Conservation (phyloP, 2,797 vertebrate species). For the Melanotaenia pygmaea region DNA sequence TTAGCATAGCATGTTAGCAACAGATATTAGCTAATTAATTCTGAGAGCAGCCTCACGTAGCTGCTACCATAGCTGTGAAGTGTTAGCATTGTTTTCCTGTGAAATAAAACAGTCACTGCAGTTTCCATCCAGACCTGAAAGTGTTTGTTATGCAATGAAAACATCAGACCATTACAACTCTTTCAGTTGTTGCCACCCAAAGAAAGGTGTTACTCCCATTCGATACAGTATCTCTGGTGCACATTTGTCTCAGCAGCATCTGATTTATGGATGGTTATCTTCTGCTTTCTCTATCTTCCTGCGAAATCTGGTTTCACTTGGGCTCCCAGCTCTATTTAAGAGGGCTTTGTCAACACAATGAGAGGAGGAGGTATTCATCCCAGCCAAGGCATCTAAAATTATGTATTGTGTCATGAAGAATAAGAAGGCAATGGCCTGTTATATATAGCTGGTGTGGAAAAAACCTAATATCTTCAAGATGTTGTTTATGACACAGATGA, state of each 20-base stretch:
- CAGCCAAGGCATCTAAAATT: slow-evolving; percentile 56
- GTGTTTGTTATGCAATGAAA: slow-evolving; percentile 43
- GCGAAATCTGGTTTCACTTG: slow-evolving; percentile 77
- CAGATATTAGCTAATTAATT: not conserved
- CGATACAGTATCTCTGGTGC: slow-evolving; percentile 50
- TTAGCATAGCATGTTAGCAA: not conserved
- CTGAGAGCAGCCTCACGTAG: not conserved
- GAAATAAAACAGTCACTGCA: slow-evolving; percentile 4
- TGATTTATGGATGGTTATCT: slow-evolving; percentile 71
- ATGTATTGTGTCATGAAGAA: slow-evolving; percentile 63
- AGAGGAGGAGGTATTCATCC: slow-evolving; percentile 64
- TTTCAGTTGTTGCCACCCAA: slow-evolving; percentile 39
- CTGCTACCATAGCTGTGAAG: not conserved
- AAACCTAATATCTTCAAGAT: slow-evolving; percentile 76
- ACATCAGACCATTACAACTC: slow-evolving; percentile 42
- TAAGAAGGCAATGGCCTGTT: slow-evolving; percentile 48
- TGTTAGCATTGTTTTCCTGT: slow-evolving; percentile 11
- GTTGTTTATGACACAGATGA: slow-evolving; percentile 62
- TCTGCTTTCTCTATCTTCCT: slow-evolving; percentile 61
- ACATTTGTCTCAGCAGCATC: slow-evolving; percentile 47
- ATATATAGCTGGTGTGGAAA: slow-evolving; percentile 63
- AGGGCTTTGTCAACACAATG: slow-evolving; percentile 74
- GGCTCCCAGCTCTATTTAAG: slow-evolving; percentile 69
- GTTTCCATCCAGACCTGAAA: slow-evolving; percentile 15
- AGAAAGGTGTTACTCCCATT: slow-evolving; percentile 58